Conservation (phyloP, 2,888 invertebrate species). For the Lobophora halterata region DNA sequence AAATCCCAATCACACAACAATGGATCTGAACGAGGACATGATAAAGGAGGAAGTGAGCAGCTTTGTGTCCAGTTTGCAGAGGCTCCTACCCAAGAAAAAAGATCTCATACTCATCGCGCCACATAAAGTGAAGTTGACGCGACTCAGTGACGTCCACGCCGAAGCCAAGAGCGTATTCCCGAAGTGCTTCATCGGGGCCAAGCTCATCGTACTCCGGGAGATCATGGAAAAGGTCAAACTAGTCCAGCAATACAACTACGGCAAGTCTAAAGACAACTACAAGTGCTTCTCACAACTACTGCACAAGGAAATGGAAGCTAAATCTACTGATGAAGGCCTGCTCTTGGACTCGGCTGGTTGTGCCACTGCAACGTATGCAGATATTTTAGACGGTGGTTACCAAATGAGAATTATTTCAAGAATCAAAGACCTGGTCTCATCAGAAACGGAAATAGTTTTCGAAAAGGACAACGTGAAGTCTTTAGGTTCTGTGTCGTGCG, state of each 20-base stretch:
- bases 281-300: slow-evolving; percentile 58
- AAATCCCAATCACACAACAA: slow-evolving; percentile 47
- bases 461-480: slow-evolving; percentile 58
- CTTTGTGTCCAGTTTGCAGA: slow-evolving; percentile 60
- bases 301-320: slow-evolving; percentile 64
- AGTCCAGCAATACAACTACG: slow-evolving; percentile 68
- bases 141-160: slow-evolving; percentile 60
- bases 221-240: slow-evolving; percentile 64
- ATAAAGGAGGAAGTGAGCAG: slow-evolving; percentile 66
- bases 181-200: slow-evolving; percentile 67
- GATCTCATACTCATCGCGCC: slow-evolving; percentile 52
- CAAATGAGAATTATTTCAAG: slow-evolving; percentile 63
- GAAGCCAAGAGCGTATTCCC: slow-evolving; percentile 72
- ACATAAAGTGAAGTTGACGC: slow-evolving; percentile 44
- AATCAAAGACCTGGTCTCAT: slow-evolving; percentile 65
- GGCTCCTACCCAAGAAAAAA: slow-evolving; percentile 65
- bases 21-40: slow-evolving; percentile 67
- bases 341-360: slow-evolving; percentile 62
- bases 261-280: slow-evolving; percentile 59
- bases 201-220: slow-evolving; percentile 57
- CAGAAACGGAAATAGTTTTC: slow-evolving; percentile 64
- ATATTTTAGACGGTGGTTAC: slow-evolving; percentile 51
- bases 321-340: slow-evolving; percentile 52
- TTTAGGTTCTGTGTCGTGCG: slow-evolving; percentile 51
- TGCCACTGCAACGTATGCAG: slow-evolving; percentile 65